Conservation (phyloP, 30 jellyfish, hydroid and myxozoan species). For the Aurelia aurita region DNA sequence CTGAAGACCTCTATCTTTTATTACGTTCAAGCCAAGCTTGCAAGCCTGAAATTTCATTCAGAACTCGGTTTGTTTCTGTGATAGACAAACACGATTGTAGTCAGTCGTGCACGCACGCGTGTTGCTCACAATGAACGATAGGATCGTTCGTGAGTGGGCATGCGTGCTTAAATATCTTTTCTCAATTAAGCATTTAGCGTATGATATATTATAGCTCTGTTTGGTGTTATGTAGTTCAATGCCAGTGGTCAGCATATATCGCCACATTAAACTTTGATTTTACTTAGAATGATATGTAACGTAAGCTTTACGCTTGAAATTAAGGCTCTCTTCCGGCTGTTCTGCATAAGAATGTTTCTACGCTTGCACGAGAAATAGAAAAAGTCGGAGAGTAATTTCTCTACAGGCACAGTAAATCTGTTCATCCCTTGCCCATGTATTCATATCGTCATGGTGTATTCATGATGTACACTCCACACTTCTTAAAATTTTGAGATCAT, state of each 20-base stretch:
- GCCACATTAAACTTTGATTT: slow-evolving; percentile 46
- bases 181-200: slow-evolving; percentile 33
- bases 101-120: slow-evolving; percentile 14
- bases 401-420: too few species aligned
- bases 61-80: too few species aligned
- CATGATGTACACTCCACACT: too few species aligned
- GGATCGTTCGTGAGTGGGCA: slow-evolving; percentile 31
- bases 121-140: background rate
- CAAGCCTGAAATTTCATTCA: too few species aligned
- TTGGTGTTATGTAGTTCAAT: slow-evolving; percentile 24
- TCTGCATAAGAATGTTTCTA: too few species aligned
- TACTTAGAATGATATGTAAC: background rate
- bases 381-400: too few species aligned
- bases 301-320: background rate
- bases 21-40: too few species aligned
- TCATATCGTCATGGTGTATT: too few species aligned
- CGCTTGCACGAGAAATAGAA: too few species aligned
- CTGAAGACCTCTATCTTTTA: too few species aligned
- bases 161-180: slow-evolving; percentile 50
- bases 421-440: too few species aligned
- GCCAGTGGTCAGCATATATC: slow-evolving; percentile 7
- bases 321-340: background rate
- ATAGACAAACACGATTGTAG: background rate
- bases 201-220: slow-evolving; percentile 21
- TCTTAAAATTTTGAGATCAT: too few species aligned